Evolutionary conservation across 2,888 invertebrate species (phyloP).

Genomic region (Oegoconia quadripuncta): DNA sequence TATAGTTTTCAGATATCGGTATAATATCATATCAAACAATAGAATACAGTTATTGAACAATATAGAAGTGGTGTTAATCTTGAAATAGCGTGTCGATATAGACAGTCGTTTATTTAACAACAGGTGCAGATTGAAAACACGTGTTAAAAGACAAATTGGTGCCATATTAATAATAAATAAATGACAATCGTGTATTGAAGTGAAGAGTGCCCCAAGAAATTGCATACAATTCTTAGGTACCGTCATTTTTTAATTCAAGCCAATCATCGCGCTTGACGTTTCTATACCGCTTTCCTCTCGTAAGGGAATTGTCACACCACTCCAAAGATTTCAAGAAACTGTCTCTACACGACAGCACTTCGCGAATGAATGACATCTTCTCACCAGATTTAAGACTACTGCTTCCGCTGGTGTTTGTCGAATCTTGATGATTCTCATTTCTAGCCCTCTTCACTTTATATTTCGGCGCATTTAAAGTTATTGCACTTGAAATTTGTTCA

Average conservation of each 20-base stretch:
- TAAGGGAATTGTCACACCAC: constrained; percentile 72
- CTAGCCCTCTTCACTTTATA: constrained; percentile 29
- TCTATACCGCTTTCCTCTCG: constrained; percentile 61
- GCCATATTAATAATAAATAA: too few relatives aligned
- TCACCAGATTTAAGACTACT: constrained; percentile 65
- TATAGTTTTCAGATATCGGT: constrained; percentile 7
- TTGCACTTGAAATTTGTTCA: constrained; percentile 45
- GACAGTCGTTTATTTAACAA: too few relatives aligned
- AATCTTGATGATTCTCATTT: constrained; percentile 29
- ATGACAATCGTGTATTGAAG: background rate
- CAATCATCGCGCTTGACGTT: constrained; percentile 63
- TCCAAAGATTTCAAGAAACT: constrained; percentile 68
- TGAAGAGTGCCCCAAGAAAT: constrained; percentile 22
- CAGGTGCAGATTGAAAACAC: too few relatives aligned
- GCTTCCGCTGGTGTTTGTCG: constrained; percentile 39
- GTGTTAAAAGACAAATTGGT: too few relatives aligned
- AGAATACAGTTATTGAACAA: too few relatives aligned
- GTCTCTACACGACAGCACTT: constrained; percentile 64
- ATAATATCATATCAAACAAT: too few relatives aligned
- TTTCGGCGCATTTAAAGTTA: constrained; percentile 27
- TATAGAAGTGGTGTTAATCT: too few relatives aligned
- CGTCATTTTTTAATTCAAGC: constrained; percentile 58
- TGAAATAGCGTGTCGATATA: too few relatives aligned
- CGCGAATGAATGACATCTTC: constrained; percentile 67
- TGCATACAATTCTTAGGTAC: constrained; percentile 38